Conservation (phyloP, 2,113 vertebrate genomes). For the Ifrita kowaldi region DNA sequence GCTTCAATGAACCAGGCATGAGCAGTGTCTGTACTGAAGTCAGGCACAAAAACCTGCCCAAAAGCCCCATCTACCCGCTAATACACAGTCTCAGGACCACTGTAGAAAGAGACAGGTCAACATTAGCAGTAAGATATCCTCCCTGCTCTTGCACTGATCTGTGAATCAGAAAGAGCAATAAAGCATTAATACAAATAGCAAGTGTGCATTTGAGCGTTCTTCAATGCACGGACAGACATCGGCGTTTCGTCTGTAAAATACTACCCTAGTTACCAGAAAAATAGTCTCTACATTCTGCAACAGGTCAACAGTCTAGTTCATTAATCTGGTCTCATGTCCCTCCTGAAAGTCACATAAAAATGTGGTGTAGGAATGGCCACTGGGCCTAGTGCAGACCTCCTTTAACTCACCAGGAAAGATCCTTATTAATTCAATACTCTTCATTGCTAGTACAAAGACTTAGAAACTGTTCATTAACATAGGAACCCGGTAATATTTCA, state of each 20-base stretch:
- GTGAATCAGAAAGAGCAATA: not conserved
- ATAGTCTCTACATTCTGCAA: not conserved
- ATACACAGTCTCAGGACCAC: not conserved
- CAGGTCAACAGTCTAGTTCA: not conserved
- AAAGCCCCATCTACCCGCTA: not conserved
- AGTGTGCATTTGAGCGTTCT: not conserved
- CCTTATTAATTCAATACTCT: not conserved
- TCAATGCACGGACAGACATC: not conserved
- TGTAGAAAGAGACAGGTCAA: not conserved
- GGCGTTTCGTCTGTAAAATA: not conserved
- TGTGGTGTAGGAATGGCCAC: not conserved
- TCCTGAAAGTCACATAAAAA: not conserved
- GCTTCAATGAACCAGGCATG: not conserved
- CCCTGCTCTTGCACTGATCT: not conserved
- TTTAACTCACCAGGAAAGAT: not conserved
- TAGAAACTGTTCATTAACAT: not conserved
- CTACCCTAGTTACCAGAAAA: not conserved
- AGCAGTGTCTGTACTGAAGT: not conserved
- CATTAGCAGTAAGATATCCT: not conserved
- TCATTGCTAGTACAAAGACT: not conserved
- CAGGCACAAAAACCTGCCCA: not conserved
- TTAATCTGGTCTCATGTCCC: not conserved
- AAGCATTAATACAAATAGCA: not conserved
- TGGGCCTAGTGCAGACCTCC: not conserved
- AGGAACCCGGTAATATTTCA: not conserved